phyloP scores from a whole-genome alignment of 2,113 vertebrate genomes.

The Rhabdornis inornatus region DNA sequence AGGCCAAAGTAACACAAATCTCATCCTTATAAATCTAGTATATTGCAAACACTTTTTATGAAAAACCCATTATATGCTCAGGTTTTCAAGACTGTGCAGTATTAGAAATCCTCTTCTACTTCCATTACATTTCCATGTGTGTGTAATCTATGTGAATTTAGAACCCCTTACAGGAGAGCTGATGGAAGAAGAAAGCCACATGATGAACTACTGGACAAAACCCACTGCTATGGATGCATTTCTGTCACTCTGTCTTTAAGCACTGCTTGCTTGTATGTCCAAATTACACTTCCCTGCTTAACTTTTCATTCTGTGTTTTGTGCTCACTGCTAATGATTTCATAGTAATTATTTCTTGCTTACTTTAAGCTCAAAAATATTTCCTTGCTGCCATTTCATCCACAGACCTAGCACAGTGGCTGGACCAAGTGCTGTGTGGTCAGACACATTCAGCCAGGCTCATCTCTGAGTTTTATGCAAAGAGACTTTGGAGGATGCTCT shows the following conservation, averaged over 20 bases:
- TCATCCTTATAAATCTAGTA: not conserved
- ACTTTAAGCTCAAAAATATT: not conserved
- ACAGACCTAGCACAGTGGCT: not conserved
- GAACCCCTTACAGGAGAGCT: not conserved
- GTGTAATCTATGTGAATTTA: not conserved
- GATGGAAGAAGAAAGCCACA: not conserved
- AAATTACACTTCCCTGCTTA: not conserved
- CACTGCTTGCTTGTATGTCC: not conserved
- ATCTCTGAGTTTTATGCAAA: not conserved
- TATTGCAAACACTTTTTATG: not conserved
- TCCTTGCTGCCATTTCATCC: not conserved
- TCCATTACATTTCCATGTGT: not conserved
- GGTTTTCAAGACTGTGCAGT: not conserved
- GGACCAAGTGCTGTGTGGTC: not conserved
- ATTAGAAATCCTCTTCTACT: not conserved
- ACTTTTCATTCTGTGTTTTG: not conserved
- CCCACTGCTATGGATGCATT: not conserved
- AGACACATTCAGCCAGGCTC: not conserved
- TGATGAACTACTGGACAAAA: not conserved
- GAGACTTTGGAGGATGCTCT: not conserved
- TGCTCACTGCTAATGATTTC: not conserved
- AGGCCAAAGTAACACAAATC: not conserved
- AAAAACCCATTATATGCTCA: not conserved
- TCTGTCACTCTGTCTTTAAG: conserved; percentile 4
- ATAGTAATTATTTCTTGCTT: not conserved